Conservation (phyloP, 2,888 invertebrate species). For the Heliconius aoede region DNA sequence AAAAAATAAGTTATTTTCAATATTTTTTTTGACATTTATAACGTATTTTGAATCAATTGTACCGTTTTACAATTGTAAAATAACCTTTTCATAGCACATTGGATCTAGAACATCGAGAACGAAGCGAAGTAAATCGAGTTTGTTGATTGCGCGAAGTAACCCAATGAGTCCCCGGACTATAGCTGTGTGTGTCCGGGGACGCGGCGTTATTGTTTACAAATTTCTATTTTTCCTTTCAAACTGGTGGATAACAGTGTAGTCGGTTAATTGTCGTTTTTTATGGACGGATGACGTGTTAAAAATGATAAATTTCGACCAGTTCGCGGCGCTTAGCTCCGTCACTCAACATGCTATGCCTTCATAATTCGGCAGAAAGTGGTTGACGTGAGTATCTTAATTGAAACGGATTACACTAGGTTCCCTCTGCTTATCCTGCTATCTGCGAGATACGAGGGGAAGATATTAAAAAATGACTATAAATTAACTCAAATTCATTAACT, state of each 20-base stretch:
- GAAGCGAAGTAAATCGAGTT: constrained; percentile 11
- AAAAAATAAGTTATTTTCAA: no score
- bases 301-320: no score
- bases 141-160: constrained; percentile 40
- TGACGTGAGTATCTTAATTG: no score
- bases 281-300: background rate
- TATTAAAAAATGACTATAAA: background rate
- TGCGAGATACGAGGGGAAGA: no score
- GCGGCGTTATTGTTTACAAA: constrained; percentile 18
- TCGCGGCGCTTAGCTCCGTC: no score
- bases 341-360: no score
- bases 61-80: background rate
- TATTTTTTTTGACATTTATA: no score
- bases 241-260: constrained; percentile 13
- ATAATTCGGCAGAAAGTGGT: no score
- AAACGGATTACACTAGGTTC: no score
- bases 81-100: constrained; percentile 6
- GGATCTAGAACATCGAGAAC: constrained; percentile 4
- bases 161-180: constrained; percentile 42
- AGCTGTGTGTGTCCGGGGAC: constrained; percentile 14
- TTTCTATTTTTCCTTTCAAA: constrained; percentile 18
- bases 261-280: constrained; percentile 14
- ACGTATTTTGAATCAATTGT: no score
- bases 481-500: no score
- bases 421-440: no score